These are phyloP conservation scores for Triplophysa siluroides DNA, from an alignment of 2,113 vertebrate genomes.

Conservation along the genomic window DNA sequence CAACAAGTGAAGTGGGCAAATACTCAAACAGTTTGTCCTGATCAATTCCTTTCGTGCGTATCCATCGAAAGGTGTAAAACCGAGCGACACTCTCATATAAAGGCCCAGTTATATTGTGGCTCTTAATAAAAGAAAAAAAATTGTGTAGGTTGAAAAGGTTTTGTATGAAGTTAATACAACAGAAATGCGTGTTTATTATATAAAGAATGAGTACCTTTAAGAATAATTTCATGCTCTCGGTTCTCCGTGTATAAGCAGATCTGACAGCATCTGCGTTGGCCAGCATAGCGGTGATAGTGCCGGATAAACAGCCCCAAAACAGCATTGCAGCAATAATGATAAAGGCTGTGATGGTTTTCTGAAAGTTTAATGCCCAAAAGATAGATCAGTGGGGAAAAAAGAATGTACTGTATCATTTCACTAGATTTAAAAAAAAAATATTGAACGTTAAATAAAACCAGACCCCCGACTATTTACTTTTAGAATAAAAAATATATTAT, in stretches of 20 bases:
- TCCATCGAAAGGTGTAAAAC: conserved; percentile 47
- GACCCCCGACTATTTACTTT: no score
- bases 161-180: neutral
- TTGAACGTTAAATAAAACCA: no score
- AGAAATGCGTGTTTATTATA: neutral
- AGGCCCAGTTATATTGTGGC: conserved; percentile 36
- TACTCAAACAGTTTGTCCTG: conserved; percentile 42
- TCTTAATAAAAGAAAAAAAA: conserved; percentile 17
- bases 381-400: neutral
- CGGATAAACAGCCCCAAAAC: conserved; percentile 41
- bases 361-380: neutral
- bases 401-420: no score
- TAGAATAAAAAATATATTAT: no score
- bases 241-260: conserved; percentile 38
- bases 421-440: no score
- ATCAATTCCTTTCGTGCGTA: conserved; percentile 45
- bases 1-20: conserved; percentile 48
- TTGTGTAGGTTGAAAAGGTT: neutral
- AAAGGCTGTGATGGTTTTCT: conserved; percentile 28
- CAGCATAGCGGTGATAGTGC: conserved; percentile 38
- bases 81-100: conserved; percentile 20
- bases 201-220: conserved; percentile 45
- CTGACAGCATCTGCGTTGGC: conserved; percentile 43
- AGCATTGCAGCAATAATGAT: conserved; percentile 40
- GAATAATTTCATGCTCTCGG: conserved; percentile 40